Conservation (phyloP, 2,797 vertebrate species). For the Oreochromis mossambicus region DNA sequence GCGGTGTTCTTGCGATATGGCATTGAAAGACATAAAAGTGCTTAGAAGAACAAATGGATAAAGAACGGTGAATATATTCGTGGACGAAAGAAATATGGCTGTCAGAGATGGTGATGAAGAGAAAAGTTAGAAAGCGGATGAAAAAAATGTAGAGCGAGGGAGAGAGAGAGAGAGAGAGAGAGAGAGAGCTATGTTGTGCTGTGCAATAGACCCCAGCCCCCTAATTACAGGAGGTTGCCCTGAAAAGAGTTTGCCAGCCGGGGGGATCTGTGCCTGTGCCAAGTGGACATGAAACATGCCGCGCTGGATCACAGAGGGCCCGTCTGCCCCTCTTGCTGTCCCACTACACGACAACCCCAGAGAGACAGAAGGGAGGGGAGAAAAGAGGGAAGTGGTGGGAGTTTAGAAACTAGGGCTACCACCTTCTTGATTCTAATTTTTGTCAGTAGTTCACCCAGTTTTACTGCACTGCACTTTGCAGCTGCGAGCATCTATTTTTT, state of each 20-base stretch:
- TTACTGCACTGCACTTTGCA: not conserved
- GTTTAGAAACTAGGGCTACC: slow-evolving; percentile 45
- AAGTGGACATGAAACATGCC: slow-evolving; percentile 81
- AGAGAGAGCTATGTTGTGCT: slow-evolving; percentile 54
- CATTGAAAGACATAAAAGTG: slow-evolving; percentile 33
- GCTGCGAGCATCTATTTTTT: not conserved
- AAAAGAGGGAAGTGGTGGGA: not conserved
- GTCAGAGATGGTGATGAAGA: slow-evolving; percentile 19
- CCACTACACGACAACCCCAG: slow-evolving; percentile 69
- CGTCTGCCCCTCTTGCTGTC: slow-evolving; percentile 70
- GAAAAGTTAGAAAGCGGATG: slow-evolving; percentile 8
- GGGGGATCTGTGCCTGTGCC: slow-evolving; percentile 77
- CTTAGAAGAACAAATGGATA: not conserved
- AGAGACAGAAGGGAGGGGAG: slow-evolving; percentile 23
- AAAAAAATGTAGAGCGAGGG: not conserved
- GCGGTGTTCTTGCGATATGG: not conserved
- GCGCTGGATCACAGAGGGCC: slow-evolving; percentile 76
- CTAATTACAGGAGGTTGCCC: slow-evolving; percentile 81
- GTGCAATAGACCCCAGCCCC: slow-evolving; percentile 74
- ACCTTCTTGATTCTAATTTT: slow-evolving; percentile 40
- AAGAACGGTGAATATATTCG: not conserved
- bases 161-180: slow-evolving; percentile 25
- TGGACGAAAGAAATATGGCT: slow-evolving; percentile 10
- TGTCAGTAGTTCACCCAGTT: slow-evolving; percentile 31
- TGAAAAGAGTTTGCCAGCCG: slow-evolving; percentile 80